A percentile compares a stretch with the other conserved stretches of the same genome.
Conservation (phyloP, 1,140 invertebrate genomes). For the Ceratosolen solmsi region DNA sequence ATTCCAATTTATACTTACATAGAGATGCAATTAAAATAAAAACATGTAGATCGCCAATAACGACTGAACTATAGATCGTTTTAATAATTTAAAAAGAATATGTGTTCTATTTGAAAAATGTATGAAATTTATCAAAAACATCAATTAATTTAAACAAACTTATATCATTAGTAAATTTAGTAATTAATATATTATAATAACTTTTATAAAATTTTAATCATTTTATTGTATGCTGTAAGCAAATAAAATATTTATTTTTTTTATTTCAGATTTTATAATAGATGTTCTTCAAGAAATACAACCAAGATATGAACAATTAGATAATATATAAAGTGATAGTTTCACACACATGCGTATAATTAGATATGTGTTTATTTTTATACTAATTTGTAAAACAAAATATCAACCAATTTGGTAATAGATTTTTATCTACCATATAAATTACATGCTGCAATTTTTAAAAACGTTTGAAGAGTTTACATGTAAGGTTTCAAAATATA, state of each 20-base stretch:
- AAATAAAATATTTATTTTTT: constrained; percentile 6
- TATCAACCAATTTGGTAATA: constrained; percentile 5
- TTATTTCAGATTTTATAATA: constrained; percentile 8
- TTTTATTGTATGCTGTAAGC: neutral
- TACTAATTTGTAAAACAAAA: neutral
- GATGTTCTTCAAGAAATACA: neutral
- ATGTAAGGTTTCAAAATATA: neutral
- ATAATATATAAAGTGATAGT: neutral
- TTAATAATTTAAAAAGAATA: constrained; percentile 15
- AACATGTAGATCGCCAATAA: constrained; percentile 23
- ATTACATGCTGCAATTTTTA: neutral
- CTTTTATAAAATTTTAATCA: neutral
- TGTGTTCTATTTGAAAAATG: too few relatives aligned
- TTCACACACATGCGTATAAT: neutral
- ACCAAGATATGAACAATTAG: neutral
- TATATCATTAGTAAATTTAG: neutral
- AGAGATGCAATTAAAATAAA: constrained; percentile 31
- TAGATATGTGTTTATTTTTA: neutral
- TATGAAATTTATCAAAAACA: too few relatives aligned
- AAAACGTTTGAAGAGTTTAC: neutral
- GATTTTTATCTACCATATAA: neutral
- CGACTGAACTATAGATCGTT: neutral
- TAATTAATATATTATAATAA: neutral
- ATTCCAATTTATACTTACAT: constrained; percentile 37
- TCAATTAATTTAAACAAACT: constrained; percentile 3